Evolutionary conservation across 2,797 vertebrate genomes (phyloP).

Genomic region (Sphenopsis melanotis): DNA sequence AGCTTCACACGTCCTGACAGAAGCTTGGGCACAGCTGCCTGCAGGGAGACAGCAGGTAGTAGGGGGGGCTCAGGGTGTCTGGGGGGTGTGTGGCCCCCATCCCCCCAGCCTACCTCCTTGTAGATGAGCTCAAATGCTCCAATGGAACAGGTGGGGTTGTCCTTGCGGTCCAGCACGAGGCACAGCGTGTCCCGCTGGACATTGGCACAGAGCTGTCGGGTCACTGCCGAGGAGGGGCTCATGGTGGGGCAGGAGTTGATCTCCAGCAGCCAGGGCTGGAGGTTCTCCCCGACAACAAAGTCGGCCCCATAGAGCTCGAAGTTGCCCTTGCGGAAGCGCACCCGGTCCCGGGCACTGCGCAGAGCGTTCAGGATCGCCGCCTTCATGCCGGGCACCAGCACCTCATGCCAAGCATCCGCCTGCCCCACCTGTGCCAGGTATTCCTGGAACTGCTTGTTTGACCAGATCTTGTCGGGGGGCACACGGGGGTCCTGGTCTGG

Average conservation of each 20-base stretch:
- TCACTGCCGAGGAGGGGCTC: constrained; percentile 83
- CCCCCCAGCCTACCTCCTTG: constrained; percentile 81
- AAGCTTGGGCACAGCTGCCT: constrained; percentile 83
- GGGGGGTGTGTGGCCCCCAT: background rate
- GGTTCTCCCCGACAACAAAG: constrained; percentile 86
- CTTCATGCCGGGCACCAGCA: constrained; percentile 89
- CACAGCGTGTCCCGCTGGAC: constrained; percentile 88
- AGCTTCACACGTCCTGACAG: constrained; percentile 81
- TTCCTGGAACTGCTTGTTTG: constrained; percentile 79
- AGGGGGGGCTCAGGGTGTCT: rapidly evolving
- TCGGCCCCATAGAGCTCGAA: constrained; percentile 92
- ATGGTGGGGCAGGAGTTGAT: constrained; percentile 94
- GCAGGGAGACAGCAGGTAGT: background rate
- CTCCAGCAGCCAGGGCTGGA: constrained; percentile 91
- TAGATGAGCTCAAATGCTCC: constrained; percentile 90
- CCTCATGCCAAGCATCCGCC: constrained; percentile 72
- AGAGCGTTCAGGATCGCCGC: constrained; percentile 81
- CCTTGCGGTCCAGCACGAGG: constrained; percentile 83
- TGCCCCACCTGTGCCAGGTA: constrained; percentile 77
- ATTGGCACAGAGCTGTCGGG: constrained; percentile 80
- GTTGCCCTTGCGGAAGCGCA: constrained; percentile 82
- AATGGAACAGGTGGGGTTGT: constrained; percentile 74
- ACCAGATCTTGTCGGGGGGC: constrained; percentile 90
- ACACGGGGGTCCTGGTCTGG: constrained; percentile 33
- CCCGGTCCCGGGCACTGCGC: constrained; percentile 83